Evolutionary conservation across 2,888 invertebrate species (phyloP).

Genomic region (Cantharis lateralis): DNA sequence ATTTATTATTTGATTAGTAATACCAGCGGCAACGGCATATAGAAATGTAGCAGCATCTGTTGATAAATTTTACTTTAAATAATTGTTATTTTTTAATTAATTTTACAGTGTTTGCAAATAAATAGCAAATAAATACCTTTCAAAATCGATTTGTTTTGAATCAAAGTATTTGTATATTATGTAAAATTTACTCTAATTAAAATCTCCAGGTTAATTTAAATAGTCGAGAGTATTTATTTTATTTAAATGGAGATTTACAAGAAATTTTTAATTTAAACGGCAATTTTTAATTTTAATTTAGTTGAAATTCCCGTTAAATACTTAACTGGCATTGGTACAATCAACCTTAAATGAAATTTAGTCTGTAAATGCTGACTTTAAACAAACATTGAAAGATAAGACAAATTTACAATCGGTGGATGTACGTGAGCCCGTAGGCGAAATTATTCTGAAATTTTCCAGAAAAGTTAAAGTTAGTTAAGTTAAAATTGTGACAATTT

Average conservation of each 20-base stretch:
- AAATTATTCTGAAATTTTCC: too few relatives aligned
- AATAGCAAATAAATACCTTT: too few relatives aligned
- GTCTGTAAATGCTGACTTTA: not conserved
- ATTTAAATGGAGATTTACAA: not conserved
- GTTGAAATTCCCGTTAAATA: not conserved
- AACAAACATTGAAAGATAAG: too few relatives aligned
- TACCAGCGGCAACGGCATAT: not conserved
- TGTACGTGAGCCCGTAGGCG: too few relatives aligned
- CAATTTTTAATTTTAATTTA: not conserved
- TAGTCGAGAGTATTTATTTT: not conserved
- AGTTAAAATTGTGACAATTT: too few relatives aligned
- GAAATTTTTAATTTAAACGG: not conserved
- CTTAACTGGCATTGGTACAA: not conserved
- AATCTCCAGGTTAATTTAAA: not conserved
- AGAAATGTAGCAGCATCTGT: too few relatives aligned
- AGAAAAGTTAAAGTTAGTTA: too few relatives aligned
- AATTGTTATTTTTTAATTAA: not conserved
- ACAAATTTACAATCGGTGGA: too few relatives aligned
- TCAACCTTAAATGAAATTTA: not conserved
- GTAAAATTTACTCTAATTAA: not conserved
- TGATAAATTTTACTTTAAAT: not conserved
- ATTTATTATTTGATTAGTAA: too few relatives aligned
- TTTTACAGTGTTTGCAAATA: not conserved
- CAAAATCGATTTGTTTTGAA: too few relatives aligned
- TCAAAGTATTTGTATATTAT: too few relatives aligned